phyloP scores from a whole-genome alignment of 2,797 vertebrate genomes.

The Choloepus didactylus region DNA sequence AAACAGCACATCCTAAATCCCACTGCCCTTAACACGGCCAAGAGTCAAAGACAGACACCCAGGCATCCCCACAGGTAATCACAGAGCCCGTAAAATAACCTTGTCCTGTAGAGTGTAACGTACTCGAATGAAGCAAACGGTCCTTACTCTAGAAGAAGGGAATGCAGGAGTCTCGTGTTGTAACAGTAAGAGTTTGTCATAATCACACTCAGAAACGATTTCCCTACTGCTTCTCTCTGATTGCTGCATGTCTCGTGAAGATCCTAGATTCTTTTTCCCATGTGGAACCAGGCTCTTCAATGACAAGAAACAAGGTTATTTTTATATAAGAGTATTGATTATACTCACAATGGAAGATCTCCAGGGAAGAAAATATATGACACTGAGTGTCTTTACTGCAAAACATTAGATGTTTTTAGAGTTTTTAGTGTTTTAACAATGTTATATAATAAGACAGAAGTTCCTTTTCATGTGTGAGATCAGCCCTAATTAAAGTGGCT shows the following conservation, averaged over 20 bases:
- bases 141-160: not conserved
- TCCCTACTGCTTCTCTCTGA: not conserved
- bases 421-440: not conserved
- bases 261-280: not conserved
- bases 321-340: not conserved
- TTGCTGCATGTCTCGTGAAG: not conserved
- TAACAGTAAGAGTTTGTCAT: not conserved
- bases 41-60: slow-evolving; percentile 2
- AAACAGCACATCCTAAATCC: not conserved
- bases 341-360: not conserved
- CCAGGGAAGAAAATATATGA: not conserved
- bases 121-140: not conserved
- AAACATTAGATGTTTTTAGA: not conserved
- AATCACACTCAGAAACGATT: not conserved
- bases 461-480: not conserved
- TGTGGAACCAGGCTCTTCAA: not conserved
- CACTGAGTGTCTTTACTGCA: not conserved
- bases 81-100: not conserved
- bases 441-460: not conserved
- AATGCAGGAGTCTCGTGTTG: not conserved
- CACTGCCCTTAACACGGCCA: not conserved
- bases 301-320: not conserved
- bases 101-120: not conserved
- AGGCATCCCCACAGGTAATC: not conserved
- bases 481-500: slow-evolving; percentile 26